These are phyloP conservation scores for Phainopepla nitens DNA, from an alignment of 2,113 vertebrate genomes.

Conservation along the genomic window DNA sequence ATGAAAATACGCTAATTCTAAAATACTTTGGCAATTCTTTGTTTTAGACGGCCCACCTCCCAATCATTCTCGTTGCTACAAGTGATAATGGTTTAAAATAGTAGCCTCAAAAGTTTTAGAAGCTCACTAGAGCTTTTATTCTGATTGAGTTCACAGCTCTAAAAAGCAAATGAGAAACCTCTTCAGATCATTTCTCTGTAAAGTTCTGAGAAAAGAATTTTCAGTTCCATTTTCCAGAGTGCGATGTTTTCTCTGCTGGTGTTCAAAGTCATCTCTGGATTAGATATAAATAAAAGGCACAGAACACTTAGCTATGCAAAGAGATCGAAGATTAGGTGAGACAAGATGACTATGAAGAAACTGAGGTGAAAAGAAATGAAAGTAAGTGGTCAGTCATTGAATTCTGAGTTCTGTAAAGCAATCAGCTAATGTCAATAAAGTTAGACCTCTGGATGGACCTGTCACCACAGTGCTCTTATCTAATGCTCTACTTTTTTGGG, in stretches of 20 bases:
- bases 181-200: not conserved
- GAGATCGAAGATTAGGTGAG: not conserved
- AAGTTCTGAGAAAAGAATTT: not conserved
- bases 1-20: not conserved
- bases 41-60: not conserved
- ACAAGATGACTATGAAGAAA: not conserved
- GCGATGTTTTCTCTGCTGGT: not conserved
- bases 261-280: not conserved
- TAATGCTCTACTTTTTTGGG: not conserved
- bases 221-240: not conserved
- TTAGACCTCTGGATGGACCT: not conserved
- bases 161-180: not conserved
- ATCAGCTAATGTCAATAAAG: not conserved
- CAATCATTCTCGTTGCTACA: not conserved
- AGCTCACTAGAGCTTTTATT: not conserved
- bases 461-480: not conserved
- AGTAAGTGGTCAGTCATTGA: not conserved
- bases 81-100: not conserved
- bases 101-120: not conserved
- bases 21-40: not conserved
- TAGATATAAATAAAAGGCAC: not conserved
- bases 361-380: not conserved
- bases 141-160: not conserved
- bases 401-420: not conserved
- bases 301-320: not conserved